Evolutionary conservation across 2,113 vertebrate species (phyloP).

Genomic region (Nothocercus nigrocapillus): DNA sequence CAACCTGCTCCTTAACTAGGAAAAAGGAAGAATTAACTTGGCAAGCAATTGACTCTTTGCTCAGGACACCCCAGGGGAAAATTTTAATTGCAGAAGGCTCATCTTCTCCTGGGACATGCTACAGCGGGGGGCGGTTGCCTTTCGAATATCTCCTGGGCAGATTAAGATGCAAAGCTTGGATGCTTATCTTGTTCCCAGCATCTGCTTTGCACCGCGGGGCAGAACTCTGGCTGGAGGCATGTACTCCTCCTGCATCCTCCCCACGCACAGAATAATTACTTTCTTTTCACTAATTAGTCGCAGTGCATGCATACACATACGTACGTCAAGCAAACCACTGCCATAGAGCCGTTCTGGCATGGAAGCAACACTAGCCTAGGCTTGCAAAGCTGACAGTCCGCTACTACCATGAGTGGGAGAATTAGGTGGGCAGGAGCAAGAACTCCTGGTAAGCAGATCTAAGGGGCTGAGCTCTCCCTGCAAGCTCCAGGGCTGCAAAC

Average conservation of each 20-base stretch:
- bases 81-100: constrained; percentile 2
- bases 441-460: not conserved
- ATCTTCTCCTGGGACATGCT: not conserved
- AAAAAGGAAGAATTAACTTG: constrained; percentile 33
- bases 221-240: not conserved
- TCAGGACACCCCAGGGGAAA: not conserved
- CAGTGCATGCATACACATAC: constrained; percentile 24
- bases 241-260: not conserved
- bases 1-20: constrained; percentile 1
- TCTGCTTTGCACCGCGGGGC: not conserved
- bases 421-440: not conserved
- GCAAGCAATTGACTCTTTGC: constrained; percentile 29
- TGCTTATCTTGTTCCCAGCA: not conserved
- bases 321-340: not conserved
- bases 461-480: not conserved
- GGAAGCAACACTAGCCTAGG: accelerated
- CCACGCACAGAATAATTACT: not conserved
- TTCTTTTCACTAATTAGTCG: constrained; percentile 40
- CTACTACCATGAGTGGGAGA: not conserved
- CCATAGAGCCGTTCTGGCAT: not conserved
- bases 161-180: not conserved
- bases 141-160: not conserved
- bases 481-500: not conserved
- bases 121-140: accelerated
- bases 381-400: not conserved